Evolutionary conservation across 1,140 invertebrate genomes (phyloP).

Genomic region (Drosophila subobscura): DNA sequence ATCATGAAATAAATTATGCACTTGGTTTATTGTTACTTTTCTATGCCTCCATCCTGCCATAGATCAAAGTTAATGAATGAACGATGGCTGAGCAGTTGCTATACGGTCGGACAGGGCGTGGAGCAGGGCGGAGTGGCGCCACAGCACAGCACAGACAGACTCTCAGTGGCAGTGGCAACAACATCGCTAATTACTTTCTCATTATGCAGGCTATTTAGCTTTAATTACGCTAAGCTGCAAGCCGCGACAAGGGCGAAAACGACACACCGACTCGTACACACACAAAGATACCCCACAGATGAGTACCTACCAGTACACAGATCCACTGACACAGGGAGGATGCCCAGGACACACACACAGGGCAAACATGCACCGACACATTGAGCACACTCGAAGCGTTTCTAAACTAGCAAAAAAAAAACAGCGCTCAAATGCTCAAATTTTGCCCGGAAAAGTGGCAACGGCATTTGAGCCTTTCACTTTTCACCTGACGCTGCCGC

Average conservation of each 20-base stretch:
- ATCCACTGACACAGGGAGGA: neutral
- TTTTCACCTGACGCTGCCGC: slow-evolving; percentile 58
- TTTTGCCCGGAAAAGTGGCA: slow-evolving; percentile 58
- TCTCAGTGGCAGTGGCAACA: slow-evolving; percentile 52
- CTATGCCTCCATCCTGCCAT: slow-evolving; percentile 16
- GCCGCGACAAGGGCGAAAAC: slow-evolving; percentile 62
- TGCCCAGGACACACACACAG: neutral
- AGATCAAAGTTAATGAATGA: slow-evolving; percentile 21
- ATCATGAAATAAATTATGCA: slow-evolving; percentile 15
- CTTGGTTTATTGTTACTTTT: slow-evolving; percentile 4
- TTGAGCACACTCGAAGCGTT: slow-evolving; percentile 41
- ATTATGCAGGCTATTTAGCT: slow-evolving; percentile 83
- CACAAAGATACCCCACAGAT: slow-evolving; percentile 15
- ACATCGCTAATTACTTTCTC: slow-evolving; percentile 82
- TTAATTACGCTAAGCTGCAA: slow-evolving; percentile 79
- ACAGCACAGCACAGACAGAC: slow-evolving; percentile 31
- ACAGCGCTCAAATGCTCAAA: slow-evolving; percentile 64
- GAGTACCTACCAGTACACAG: slow-evolving; percentile 9
- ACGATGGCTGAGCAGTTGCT: slow-evolving; percentile 6
- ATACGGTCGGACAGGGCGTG: neutral
- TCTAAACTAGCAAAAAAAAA: slow-evolving; percentile 52
- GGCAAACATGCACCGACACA: slow-evolving; percentile 13
- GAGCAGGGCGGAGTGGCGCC: neutral
- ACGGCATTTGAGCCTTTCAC: slow-evolving; percentile 68
- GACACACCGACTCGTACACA: slow-evolving; percentile 28